Evolutionary conservation across 1,140 invertebrate genomes (phyloP).

Genomic region (Harlomillsia oculata): DNA sequence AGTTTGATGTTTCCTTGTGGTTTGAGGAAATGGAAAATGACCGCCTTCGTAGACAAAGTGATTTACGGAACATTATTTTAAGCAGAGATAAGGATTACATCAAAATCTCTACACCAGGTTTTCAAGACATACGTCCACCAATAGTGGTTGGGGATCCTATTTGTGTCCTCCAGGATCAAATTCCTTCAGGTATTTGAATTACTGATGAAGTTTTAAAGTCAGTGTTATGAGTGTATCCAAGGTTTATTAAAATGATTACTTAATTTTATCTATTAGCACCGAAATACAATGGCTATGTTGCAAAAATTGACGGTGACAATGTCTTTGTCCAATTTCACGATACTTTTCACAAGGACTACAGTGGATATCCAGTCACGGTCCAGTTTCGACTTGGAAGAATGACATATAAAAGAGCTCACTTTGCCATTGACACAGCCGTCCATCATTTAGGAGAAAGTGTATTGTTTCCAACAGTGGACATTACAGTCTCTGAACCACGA

Average conservation of each 20-base stretch:
- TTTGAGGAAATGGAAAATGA: constrained; percentile 62
- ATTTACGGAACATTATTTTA: constrained; percentile 56
- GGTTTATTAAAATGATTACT: not conserved
- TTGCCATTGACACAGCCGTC: constrained; percentile 50
- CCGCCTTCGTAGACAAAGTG: constrained; percentile 56
- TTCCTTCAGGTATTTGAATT: constrained; percentile 1
- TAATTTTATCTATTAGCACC: constrained; percentile 28
- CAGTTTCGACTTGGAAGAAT: constrained; percentile 52
- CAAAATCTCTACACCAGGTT: constrained; percentile 61
- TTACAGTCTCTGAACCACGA: constrained; percentile 42
- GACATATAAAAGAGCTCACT: constrained; percentile 52
- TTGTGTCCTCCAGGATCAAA: constrained; percentile 40
- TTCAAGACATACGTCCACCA: constrained; percentile 74
- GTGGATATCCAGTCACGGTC: constrained; percentile 51
- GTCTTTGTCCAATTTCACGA: constrained; percentile 62
- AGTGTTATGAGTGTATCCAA: not conserved
- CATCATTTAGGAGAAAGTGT: constrained; percentile 50
- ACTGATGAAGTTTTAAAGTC: too few species aligned
- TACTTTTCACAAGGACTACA: constrained; percentile 58
- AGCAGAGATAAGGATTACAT: constrained; percentile 56
- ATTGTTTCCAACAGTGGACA: constrained; percentile 53
- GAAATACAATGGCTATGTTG: constrained; percentile 67
- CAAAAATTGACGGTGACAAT: constrained; percentile 49
- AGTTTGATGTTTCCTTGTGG: constrained; percentile 61
- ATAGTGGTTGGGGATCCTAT: constrained; percentile 68